Evolutionary conservation across 2,888 invertebrate genomes (phyloP).

Genomic region (Steinernema carpocapsae): DNA sequence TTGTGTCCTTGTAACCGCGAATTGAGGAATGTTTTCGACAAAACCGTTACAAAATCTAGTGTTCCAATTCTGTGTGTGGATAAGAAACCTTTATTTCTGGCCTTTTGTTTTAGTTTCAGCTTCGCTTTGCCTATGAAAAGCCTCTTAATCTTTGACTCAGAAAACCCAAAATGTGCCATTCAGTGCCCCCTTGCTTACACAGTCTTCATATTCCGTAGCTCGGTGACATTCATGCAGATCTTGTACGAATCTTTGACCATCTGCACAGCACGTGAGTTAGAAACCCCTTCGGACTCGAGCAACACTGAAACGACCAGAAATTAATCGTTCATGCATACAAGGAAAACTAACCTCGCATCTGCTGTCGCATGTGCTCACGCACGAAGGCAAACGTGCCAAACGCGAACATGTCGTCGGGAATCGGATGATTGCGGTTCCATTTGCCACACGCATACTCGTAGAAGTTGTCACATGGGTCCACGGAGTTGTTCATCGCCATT

Average conservation of each 20-base stretch:
- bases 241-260: constrained; percentile 43
- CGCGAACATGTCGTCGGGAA: constrained; percentile 50
- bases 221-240: constrained; percentile 44
- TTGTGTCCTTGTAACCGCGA: no score
- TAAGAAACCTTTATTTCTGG: no score
- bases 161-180: no score
- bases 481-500: constrained; percentile 48
- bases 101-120: no score
- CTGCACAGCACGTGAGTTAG: constrained; percentile 32
- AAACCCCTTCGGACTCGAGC: constrained; percentile 32
- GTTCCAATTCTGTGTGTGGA: no score
- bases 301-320: constrained; percentile 42
- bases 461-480: constrained; percentile 61
- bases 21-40: no score
- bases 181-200: constrained; percentile 44
- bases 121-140: no score
- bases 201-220: constrained; percentile 36
- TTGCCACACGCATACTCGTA: constrained; percentile 58
- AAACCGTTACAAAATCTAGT: no score
- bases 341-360: constrained; percentile 42
- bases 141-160: constrained; percentile 13
- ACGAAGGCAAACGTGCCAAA: constrained; percentile 50
- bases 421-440: constrained; percentile 49
- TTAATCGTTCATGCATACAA: background rate
- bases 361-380: constrained; percentile 43